Evolutionary conservation across 1,140 invertebrate genomes (phyloP).

Genomic region (Heliconius nattereri): DNA sequence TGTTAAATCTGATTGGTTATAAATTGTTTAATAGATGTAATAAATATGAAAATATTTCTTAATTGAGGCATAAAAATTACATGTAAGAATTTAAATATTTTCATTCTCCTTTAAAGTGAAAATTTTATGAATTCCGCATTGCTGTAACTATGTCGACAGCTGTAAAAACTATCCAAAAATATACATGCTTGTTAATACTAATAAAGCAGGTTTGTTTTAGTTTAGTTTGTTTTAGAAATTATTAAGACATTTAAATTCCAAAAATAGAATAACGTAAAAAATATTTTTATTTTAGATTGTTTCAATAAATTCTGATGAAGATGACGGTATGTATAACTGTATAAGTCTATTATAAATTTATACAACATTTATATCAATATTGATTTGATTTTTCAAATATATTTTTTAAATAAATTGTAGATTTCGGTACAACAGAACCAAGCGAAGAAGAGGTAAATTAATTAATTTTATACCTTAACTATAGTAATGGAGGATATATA

Average conservation of each 20-base stretch:
- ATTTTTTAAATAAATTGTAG: not conserved
- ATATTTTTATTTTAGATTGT: not conserved
- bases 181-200: not conserved
- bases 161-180: not conserved
- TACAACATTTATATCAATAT: not conserved
- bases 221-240: not conserved
- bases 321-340: constrained; percentile 24
- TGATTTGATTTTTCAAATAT: not conserved
- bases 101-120: not conserved
- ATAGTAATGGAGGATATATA: not conserved
- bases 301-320: constrained; percentile 10
- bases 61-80: not conserved
- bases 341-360: not conserved
- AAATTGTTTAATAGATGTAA: not conserved
- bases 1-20: not conserved
- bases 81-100: not conserved
- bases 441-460: constrained; percentile 57
- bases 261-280: not conserved
- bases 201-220: not conserved
- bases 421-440: constrained; percentile 45
- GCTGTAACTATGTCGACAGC: not conserved
- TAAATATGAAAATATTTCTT: not conserved
- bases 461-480: not conserved
- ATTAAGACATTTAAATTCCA: not conserved
- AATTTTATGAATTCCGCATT: not conserved